These are phyloP conservation scores for Sardinella longiceps DNA, from an alignment of 2,797 vertebrate genomes.

Conservation along the genomic window DNA sequence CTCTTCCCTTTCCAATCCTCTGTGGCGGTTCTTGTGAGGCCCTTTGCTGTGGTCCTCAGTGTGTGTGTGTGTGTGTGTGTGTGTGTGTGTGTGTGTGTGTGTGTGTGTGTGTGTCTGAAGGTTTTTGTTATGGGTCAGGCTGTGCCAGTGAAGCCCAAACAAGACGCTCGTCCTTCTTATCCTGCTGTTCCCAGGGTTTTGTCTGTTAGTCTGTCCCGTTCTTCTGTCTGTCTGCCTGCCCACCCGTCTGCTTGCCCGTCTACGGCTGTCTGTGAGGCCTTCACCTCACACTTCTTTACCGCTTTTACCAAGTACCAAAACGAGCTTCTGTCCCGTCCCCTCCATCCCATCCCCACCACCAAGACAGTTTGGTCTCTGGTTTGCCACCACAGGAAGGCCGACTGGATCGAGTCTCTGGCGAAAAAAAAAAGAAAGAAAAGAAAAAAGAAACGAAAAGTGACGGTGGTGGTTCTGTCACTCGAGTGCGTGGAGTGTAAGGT, in stretches of 20 bases:
- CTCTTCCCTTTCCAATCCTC: not conserved
- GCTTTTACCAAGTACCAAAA: not conserved
- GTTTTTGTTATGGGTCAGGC: not conserved
- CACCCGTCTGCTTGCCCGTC: not conserved
- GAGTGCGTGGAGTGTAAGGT: not conserved
- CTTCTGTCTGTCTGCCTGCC: not conserved
- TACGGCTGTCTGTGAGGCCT: not conserved
- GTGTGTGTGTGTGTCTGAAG: not conserved
- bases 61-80: not conserved
- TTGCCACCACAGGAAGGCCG: not conserved
- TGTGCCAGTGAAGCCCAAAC: not conserved
- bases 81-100: not conserved
- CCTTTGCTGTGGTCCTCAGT: not conserved
- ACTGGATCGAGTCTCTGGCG: not conserved
- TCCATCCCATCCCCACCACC: not conserved
- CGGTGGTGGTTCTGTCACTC: not conserved
- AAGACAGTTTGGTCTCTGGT: not conserved
- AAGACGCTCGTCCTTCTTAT: not conserved
- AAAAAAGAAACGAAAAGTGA: not conserved
- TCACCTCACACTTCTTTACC: not conserved
- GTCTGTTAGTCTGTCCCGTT: not conserved
- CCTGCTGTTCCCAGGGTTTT: not conserved
- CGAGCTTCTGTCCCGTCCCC: not conserved
- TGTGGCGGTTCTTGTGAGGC: not conserved
- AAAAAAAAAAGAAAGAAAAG: too few relatives aligned